These are phyloP conservation scores for Cyclopterus lumpus DNA, from an alignment of 2,797 vertebrate species.

Conservation along the genomic window DNA sequence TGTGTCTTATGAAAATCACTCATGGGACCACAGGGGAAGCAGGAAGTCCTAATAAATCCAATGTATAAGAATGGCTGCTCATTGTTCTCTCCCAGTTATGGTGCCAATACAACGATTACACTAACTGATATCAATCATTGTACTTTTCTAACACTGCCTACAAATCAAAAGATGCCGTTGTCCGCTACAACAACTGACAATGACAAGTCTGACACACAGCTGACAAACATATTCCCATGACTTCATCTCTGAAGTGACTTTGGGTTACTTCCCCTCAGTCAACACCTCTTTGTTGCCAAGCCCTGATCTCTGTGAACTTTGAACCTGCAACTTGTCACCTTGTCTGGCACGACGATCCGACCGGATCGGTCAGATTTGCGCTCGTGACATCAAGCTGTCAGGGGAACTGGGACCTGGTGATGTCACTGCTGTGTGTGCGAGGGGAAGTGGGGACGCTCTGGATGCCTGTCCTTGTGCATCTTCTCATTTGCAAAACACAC, in stretches of 20 bases:
- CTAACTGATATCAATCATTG: constrained; percentile 59
- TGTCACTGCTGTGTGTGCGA: constrained; percentile 46
- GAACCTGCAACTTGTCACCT: constrained; percentile 43
- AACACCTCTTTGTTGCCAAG: constrained; percentile 63
- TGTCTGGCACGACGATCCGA: constrained; percentile 13
- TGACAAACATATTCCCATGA: constrained; percentile 39
- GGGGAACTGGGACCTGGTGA: constrained; percentile 22
- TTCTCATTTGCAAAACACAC: constrained; percentile 30
- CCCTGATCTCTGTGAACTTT: constrained; percentile 47
- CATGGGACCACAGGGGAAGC: not conserved
- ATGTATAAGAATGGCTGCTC: not conserved
- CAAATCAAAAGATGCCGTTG: constrained; percentile 55
- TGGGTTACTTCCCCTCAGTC: constrained; percentile 47
- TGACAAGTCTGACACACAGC: constrained; percentile 38
- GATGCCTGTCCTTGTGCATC: constrained; percentile 39
- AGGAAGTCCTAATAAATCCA: not conserved
- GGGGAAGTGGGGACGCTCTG: not conserved
- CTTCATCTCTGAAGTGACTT: constrained; percentile 43
- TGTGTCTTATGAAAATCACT: constrained; percentile 2
- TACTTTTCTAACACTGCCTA: constrained; percentile 32
- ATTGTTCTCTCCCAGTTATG: constrained; percentile 8
- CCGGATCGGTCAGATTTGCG: constrained; percentile 45
- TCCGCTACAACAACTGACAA: constrained; percentile 33
- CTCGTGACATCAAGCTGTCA: constrained; percentile 45
- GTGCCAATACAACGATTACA: not conserved